Conservation (phyloP, 1,140 invertebrate species). For the Paramacrobiotus metropolitanus region DNA sequence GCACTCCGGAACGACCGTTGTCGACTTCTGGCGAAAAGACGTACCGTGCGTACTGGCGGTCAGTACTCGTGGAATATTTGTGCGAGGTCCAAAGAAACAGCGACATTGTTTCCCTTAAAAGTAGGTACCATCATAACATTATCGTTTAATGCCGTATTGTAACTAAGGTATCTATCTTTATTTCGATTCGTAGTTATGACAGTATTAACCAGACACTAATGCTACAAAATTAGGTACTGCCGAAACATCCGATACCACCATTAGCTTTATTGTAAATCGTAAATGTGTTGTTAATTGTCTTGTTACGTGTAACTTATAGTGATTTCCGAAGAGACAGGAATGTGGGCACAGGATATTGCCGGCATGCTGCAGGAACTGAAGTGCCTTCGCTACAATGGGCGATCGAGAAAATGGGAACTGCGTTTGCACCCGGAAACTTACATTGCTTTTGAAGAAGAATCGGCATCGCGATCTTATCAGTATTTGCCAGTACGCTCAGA, state of each 20-base stretch:
- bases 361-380: slow-evolving; percentile 57
- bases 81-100: slow-evolving; percentile 20
- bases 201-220: too few species aligned
- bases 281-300: not conserved
- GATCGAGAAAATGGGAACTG: too few species aligned
- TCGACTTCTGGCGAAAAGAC: slow-evolving; percentile 81
- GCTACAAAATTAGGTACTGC: too few species aligned
- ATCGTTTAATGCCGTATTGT: not conserved
- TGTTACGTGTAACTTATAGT: slow-evolving; percentile 40
- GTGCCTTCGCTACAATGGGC: too few species aligned
- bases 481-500: too few species aligned
- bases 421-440: too few species aligned
- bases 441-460: too few species aligned
- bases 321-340: slow-evolving; percentile 64
- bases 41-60: slow-evolving; percentile 91
- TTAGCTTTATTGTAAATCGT: not conserved
- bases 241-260: too few species aligned
- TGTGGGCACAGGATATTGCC: slow-evolving; percentile 73
- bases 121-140: slow-evolving; percentile 11
- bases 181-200: too few species aligned
- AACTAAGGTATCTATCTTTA: not conserved
- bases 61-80: slow-evolving; percentile 49
- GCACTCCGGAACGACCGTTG: slow-evolving; percentile 90
- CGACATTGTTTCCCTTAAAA: slow-evolving; percentile 5
- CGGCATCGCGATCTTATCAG: too few species aligned